Base-by-base conservation (phyloP, 2,888 invertebrate genomes). In the Exocentrus adspersus region DNA sequence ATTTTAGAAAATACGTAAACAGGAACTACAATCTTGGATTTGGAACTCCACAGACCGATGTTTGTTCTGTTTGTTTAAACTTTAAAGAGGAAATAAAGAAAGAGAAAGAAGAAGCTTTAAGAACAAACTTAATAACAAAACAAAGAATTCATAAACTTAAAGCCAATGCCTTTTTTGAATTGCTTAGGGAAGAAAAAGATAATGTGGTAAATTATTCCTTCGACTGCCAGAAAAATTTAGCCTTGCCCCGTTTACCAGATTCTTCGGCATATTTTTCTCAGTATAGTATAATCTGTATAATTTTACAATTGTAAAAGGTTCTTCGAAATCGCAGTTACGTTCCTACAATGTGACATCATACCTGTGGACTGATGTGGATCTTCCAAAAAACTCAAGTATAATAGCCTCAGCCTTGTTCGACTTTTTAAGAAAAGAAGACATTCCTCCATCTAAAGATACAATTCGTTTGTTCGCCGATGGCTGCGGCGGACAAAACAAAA, bases 221-320 rank as follows among this genome's bases (percentile, higher is more conserved):
- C 45, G 46, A 61, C 46, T 54, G 61, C 19, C 61, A 61, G 30
- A 56, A 61, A 48, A 61, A 61, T 61, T 30, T 61, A 3, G 14
- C 54, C 9, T 43, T 60, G 9, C 60, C 60, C 14, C 37, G 30
- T 16, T 9, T 28, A 14, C 41, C 41, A n/a, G 41, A 14, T 14
- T 14, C 12, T 14, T 14, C 12, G 14, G 14, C 41, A n/a, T 41
- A 41, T 41, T 41, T 14, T 41, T 14, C 12, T 4, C 12, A 14
- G 14, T 43, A n/a, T n/a, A 53, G 16, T 24, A 53, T 28, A 24
- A 45, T 61, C 45, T 61, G 12, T 62, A 62, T 16, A 62, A 62
- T 19, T 48, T 62, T 37, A n/a, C 30, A 20, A 56, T 56, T 7
- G 62, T 46, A 6, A 48, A 32, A 16, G 56, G 56, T 24, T 41